These are phyloP conservation scores for Xiphorhynchus erythropygius DNA, from an alignment of 2,797 vertebrate genomes.

Conservation along the genomic window DNA sequence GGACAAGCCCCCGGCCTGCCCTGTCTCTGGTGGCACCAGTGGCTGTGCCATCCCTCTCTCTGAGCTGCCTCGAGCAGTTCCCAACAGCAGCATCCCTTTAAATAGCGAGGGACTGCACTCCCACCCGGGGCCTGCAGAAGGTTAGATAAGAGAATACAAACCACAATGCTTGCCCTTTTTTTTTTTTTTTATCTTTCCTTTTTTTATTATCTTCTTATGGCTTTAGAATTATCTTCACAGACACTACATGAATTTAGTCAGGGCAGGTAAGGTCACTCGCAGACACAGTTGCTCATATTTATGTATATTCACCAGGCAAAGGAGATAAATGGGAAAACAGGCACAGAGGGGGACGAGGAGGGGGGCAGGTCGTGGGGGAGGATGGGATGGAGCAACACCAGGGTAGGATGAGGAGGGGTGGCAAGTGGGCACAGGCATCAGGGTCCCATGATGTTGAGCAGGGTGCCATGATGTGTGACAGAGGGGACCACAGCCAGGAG, in stretches of 20 bases:
- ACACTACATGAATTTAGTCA: conserved; percentile 78
- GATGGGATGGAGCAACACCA: not conserved
- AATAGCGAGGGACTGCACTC: conserved; percentile 35
- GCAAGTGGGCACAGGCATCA: accelerated
- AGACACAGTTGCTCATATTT: conserved; percentile 67
- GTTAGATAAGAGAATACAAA: conserved; percentile 74
- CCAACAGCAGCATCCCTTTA: conserved; percentile 32
- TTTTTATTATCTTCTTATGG: conserved; percentile 78
- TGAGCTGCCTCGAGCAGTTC: not conserved
- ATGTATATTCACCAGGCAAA: conserved; percentile 48
- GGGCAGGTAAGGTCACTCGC: conserved; percentile 73
- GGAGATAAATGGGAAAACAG: conserved; percentile 65
- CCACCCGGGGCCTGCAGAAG: conserved; percentile 68
- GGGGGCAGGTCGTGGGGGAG: not conserved
- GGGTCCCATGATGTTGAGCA: not conserved
- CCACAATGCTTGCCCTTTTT: conserved; percentile 31
- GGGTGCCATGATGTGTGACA: accelerated
- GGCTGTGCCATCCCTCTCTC: not conserved
- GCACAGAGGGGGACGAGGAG: not conserved
- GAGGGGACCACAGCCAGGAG: not conserved
- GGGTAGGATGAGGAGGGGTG: not conserved
- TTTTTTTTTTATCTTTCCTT: conserved; percentile 49
- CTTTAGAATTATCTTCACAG: conserved; percentile 81
- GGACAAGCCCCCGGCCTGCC: not conserved
- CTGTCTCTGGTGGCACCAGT: not conserved